Evolutionary conservation across 1,140 invertebrate species (phyloP), one percentile per base, ranked within the genome.

Genomic region (Adelges cooleyi): DNA sequence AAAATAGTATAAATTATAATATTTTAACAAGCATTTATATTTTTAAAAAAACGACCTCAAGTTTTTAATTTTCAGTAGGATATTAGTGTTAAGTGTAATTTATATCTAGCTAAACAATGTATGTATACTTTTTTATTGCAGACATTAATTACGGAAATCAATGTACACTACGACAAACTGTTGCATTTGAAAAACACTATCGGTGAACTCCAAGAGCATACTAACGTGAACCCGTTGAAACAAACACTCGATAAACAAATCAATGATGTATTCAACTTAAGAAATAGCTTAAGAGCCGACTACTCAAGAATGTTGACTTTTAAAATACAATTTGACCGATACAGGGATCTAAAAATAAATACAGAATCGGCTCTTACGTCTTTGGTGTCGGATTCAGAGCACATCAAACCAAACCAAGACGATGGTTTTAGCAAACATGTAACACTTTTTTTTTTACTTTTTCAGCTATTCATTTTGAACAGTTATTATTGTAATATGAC

Each of bases 121-220:
- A 36, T 27, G 20, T 27, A 25, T 23, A 3, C 10, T n/a, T 25
- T 8, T 23, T 38, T 5, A 44, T 44, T 8, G 17, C 15, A 62
- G 56, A 62, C 18, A 13, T 20, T 42, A 20, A 48, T 62, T 5
- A 29, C 25, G 27, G 42, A 62, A 48, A 42, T 62, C 5, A 1
- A 11, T 4, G 46, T 48, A 2, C 56, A 62, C 46, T 33, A 22
- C 20, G 42, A 62, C 29, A 48, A 46, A 22, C 22, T 62, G 10
- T 4, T 33, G 4, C 22, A 48, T n/a, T 46, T 62, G 22, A 62
- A 62, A 1, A 25, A 62, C 9, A 10, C 33, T 2, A 62, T 62
- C 20, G 40, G 33, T 27, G 44, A 59, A 22, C n/a, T 62, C 11
- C 42, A 62, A 9, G 17, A 62, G 44, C 56, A 62, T 27, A 62